These are phyloP conservation scores for Ischnus inquisitorius DNA, from an alignment of 2,888 invertebrate genomes.

Conservation along the genomic window DNA sequence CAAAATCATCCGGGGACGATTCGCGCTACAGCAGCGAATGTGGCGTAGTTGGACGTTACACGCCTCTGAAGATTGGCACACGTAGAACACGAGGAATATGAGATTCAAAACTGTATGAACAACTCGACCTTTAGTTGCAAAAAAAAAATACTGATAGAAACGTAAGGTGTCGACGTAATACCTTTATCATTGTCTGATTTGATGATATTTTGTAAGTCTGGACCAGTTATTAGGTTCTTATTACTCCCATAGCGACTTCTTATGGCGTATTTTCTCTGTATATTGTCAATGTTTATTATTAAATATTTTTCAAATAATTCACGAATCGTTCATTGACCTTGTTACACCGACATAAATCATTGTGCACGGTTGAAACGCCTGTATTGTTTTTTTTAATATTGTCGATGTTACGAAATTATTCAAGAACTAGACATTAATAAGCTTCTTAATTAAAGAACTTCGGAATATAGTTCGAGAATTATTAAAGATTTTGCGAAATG, in stretches of 20 bases:
- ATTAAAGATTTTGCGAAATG: too few species aligned
- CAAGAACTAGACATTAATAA: too few species aligned
- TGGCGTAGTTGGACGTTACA: constrained; percentile 33
- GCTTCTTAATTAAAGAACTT: too few species aligned
- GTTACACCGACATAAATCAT: not conserved
- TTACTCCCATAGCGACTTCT: constrained; percentile 84
- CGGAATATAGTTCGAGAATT: too few species aligned
- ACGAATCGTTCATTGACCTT: not conserved
- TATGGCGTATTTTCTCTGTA: constrained; percentile 85
- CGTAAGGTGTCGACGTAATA: constrained; percentile 77
- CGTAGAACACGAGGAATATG: constrained; percentile 57
- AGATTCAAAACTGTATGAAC: constrained; percentile 70
- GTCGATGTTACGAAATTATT: too few species aligned
- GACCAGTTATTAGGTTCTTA: constrained; percentile 84
- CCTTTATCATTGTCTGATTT: constrained; percentile 83
- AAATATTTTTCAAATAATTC: constrained; percentile 85
- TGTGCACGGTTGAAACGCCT: too few species aligned
- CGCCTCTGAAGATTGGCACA: constrained; percentile 60
- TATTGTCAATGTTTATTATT: constrained; percentile 85
- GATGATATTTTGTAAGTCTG: constrained; percentile 84
- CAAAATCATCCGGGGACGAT: constrained; percentile 40
- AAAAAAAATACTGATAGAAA: constrained; percentile 76
- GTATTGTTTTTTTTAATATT: too few species aligned
- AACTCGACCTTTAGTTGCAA: constrained; percentile 79
- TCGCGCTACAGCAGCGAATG: constrained; percentile 39